Percentiles rank a stretch among this genome's conserved stretches.
Evolutionary conservation across 2,113 vertebrate genomes (phyloP).

Genomic region (Phoenicopterus ruber): DNA sequence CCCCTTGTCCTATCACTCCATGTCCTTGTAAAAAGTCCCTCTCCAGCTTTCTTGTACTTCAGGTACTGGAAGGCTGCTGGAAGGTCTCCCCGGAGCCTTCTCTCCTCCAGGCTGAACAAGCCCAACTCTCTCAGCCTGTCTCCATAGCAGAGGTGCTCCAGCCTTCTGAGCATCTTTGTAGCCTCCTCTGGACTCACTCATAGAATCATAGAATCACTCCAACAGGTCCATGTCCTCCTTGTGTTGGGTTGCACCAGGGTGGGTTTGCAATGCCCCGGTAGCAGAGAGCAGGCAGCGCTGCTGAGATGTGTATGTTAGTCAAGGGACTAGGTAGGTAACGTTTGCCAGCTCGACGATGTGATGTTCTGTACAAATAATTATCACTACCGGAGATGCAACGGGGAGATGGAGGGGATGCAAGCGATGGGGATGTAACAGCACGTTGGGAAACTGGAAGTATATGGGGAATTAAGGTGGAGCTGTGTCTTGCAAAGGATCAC

Average conservation of each 20-base stretch:
- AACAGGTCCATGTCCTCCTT: too few species aligned
- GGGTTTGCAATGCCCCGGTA: accelerated
- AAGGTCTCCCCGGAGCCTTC: too few species aligned
- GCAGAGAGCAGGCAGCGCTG: background rate
- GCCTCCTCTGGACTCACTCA: too few species aligned
- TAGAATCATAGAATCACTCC: too few species aligned
- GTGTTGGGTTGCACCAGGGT: background rate
- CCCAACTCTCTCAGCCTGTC: too few species aligned
- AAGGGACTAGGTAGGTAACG: accelerated
- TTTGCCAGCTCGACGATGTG: background rate
- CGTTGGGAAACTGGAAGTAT: background rate
- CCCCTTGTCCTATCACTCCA: too few species aligned
- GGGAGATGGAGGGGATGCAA: background rate
- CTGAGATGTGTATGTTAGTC: background rate
- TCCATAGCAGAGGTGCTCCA: too few species aligned
- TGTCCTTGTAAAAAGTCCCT: too few species aligned
- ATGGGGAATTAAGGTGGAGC: background rate
- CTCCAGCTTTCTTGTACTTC: too few species aligned
- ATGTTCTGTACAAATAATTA: background rate
- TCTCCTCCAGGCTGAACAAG: too few species aligned
- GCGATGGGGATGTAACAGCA: background rate
- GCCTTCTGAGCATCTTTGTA: too few species aligned
- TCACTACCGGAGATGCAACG: accelerated
- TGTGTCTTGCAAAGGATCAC: background rate
- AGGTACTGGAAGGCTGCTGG: too few species aligned